Evolutionary conservation across 2,797 vertebrate genomes (phyloP), one percentile per base, ranked within the genome.

Genomic region (Spondyliosoma cantharus): DNA sequence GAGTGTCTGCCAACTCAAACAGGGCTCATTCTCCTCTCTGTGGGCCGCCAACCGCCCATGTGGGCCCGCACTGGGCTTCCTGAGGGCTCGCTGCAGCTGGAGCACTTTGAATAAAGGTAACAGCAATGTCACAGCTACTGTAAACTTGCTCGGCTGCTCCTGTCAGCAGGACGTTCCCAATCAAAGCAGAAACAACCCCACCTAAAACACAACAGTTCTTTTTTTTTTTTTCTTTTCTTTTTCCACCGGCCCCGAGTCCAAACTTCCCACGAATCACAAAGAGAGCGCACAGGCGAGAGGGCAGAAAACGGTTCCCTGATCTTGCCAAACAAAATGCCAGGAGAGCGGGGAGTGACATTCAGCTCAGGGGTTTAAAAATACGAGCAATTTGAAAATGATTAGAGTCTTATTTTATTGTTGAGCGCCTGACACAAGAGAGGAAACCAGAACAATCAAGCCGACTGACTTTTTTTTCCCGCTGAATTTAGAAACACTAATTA

Each of bases 41-140:
- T 62, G 90, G 88, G 88, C 87, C 65, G 78, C 82, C 74, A 53
- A 84, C 78, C 81, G 96, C 96, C 96, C 95, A 95, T 96, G 96
- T 93, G 94, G 94, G 94, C 91, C 95, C 82, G 94, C 75, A 70
- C 86, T 66, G 96, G 96, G 94, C 96, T 97, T 96, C 96, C 96
- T 96, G 96, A 97, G 97, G 97, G 96, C 96, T 96, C 89, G 70
- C 84, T 96, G 96, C 97, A 97, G 97, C 96, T 97, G 97, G 95
- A 95, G 94, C 89, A 85, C 90, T 94, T 94, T 94, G 95, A 95
- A 95, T 96, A 96, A 96, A 97, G 97, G 96, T 96, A 97, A 96
- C 95, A 86, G 90, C 89, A 92, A 96, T 96, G 96, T 97, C 96
- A 96, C 93, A 92, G 96, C 96, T 97, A 96, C 97, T 97, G 97